phyloP scores from a whole-genome alignment of 1,140 invertebrate species.

The Nephila pilipes region DNA sequence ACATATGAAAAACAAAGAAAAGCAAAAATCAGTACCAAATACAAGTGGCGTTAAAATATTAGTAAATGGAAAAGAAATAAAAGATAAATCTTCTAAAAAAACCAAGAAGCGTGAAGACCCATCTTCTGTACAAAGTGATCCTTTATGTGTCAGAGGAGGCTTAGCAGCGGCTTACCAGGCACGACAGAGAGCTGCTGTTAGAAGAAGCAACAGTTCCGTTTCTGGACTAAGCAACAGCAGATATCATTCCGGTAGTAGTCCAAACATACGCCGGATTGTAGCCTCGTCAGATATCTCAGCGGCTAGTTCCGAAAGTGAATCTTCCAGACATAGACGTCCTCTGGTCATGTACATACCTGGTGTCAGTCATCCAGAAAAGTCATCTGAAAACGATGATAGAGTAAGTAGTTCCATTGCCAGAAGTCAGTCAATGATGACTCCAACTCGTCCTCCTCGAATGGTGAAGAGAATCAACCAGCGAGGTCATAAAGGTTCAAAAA shows the following conservation, averaged over 20 bases:
- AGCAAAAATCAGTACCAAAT: slow-evolving; percentile 50
- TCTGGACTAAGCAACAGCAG: slow-evolving; percentile 54
- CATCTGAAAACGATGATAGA: slow-evolving; percentile 66
- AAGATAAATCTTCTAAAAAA: slow-evolving; percentile 50
- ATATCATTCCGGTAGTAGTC: slow-evolving; percentile 40
- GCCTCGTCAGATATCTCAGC: slow-evolving; percentile 67
- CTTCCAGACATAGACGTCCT: slow-evolving; percentile 46
- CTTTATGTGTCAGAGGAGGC: slow-evolving; percentile 68
- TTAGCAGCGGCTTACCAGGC: slow-evolving; percentile 76
- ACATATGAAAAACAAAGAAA: slow-evolving; percentile 65
- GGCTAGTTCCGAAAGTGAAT: slow-evolving; percentile 76
- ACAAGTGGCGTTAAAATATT: slow-evolving; percentile 72
- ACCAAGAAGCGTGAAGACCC: slow-evolving; percentile 61
- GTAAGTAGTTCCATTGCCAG: slow-evolving; percentile 66
- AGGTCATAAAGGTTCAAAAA: slow-evolving; percentile 47
- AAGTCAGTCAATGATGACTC: slow-evolving; percentile 74
- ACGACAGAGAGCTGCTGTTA: slow-evolving; percentile 70
- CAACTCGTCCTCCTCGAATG: slow-evolving; percentile 65
- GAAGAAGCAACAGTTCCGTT: slow-evolving; percentile 71
- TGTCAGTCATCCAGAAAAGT: slow-evolving; percentile 67
- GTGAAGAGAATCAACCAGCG: slow-evolving; percentile 11
- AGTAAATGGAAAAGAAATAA: slow-evolving; percentile 76
- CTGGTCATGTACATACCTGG: slow-evolving; percentile 77
- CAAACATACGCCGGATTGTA: slow-evolving; percentile 51
- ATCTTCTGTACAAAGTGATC: slow-evolving; percentile 76